Evolutionary conservation across 1,140 invertebrate species (phyloP).

Genomic region (Calliopsis andreniformis): DNA sequence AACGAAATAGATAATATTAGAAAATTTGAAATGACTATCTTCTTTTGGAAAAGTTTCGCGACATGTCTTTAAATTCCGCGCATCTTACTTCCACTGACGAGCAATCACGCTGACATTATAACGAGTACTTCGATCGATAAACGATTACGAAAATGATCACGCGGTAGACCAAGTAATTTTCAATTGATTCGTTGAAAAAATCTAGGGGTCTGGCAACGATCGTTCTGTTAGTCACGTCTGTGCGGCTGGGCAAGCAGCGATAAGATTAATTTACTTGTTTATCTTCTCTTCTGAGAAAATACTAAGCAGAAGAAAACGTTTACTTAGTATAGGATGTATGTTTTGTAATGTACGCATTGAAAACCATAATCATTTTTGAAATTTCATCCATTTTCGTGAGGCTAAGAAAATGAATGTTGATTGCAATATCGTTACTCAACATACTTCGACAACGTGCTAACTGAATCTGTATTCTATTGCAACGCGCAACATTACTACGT

Average conservation of each 20-base stretch:
- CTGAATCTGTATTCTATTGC: neutral
- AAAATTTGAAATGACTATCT: slow-evolving; percentile 1
- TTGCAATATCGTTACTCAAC: too few relatives aligned
- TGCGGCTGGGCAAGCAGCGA: slow-evolving; percentile 9
- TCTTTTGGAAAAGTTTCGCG: neutral
- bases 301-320: neutral
- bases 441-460: too few relatives aligned
- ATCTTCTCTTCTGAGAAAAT: slow-evolving; percentile 6
- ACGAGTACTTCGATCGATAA: slow-evolving; percentile 28
- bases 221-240: neutral
- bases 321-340: too few relatives aligned
- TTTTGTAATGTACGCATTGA: neutral
- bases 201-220: neutral
- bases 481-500: slow-evolving; percentile 24
- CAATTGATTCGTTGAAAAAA: slow-evolving; percentile 21
- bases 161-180: slow-evolving; percentile 31
- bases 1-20: too few relatives aligned
- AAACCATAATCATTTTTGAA: too few relatives aligned
- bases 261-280: slow-evolving; percentile 44
- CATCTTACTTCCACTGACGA: too few relatives aligned
- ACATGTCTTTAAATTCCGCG: too few relatives aligned
- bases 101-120: too few relatives aligned
- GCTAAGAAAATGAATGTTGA: too few relatives aligned
- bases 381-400: too few relatives aligned
- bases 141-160: slow-evolving; percentile 20